These are phyloP conservation scores for Gulo gulo DNA, from an alignment of 2,113 vertebrate species.

Conservation along the genomic window DNA sequence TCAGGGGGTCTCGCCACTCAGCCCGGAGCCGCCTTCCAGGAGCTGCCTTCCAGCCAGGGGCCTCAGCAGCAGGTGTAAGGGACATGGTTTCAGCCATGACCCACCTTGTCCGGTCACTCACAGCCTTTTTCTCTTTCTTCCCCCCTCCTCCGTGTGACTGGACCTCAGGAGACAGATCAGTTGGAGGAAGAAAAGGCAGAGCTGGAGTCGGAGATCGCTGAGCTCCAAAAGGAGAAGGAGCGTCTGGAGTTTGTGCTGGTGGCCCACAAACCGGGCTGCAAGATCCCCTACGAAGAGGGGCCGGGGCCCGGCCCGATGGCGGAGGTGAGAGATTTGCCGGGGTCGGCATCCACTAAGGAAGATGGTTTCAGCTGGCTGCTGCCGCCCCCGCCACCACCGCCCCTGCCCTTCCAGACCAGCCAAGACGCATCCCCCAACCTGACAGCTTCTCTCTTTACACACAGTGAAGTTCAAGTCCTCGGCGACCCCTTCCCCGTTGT, in stretches of 20 bases:
- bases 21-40: not conserved
- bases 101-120: not conserved
- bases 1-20: not conserved
- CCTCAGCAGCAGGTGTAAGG: not conserved
- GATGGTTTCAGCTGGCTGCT: slow-evolving; percentile 88
- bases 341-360: slow-evolving; percentile 88
- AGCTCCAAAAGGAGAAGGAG: slow-evolving; percentile 97
- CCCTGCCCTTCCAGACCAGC: slow-evolving; percentile 85
- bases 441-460: slow-evolving; percentile 95
- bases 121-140: not conserved
- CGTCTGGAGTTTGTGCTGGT: slow-evolving; percentile 95
- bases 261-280: slow-evolving; percentile 94
- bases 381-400: slow-evolving; percentile 81
- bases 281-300: slow-evolving; percentile 92
- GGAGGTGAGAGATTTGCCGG: slow-evolving; percentile 80
- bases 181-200: slow-evolving; percentile 96
- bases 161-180: slow-evolving; percentile 92
- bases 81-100: not conserved
- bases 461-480: slow-evolving; percentile 87
- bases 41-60: not conserved
- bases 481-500: slow-evolving; percentile 89
- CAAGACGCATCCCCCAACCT: slow-evolving; percentile 89
- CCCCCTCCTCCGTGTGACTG: not conserved
- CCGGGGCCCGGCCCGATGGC: slow-evolving; percentile 70
- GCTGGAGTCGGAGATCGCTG: slow-evolving; percentile 95